phyloP scores from a whole-genome alignment of 2,113 vertebrate genomes.

The Grus americana region DNA sequence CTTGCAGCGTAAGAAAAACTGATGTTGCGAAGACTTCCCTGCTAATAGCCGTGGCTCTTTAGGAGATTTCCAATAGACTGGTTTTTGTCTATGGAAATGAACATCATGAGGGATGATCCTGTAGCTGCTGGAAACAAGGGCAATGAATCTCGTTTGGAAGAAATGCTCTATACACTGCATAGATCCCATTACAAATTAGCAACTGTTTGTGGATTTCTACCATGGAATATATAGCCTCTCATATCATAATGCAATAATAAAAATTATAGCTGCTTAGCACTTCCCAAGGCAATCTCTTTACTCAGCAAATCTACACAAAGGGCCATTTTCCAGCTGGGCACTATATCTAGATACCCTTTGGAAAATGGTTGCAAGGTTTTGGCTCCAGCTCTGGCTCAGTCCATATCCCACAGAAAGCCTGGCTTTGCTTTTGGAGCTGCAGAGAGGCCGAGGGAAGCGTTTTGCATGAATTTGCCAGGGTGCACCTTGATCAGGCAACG shows the following conservation, averaged over 20 bases:
- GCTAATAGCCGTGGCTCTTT: neutral
- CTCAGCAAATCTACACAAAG: neutral
- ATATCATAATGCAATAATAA: neutral
- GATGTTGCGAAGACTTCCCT: neutral
- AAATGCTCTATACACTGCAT: neutral
- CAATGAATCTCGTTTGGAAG: neutral
- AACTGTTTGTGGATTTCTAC: neutral
- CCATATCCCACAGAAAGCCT: neutral
- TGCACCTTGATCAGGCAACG: neutral
- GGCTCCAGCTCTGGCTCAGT: neutral
- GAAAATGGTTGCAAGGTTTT: neutral
- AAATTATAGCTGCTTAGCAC: neutral
- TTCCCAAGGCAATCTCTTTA: neutral
- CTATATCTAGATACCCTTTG: neutral
- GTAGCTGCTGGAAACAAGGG: neutral
- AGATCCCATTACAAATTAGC: neutral
- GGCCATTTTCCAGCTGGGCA: neutral
- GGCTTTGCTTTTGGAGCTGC: neutral
- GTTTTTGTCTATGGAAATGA: neutral
- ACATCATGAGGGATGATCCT: fast-evolving
- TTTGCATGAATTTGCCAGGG: neutral
- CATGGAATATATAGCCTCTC: neutral
- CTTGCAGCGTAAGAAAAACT: neutral
- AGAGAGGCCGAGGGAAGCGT: neutral
- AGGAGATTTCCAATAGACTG: neutral